Percentiles rank a stretch among this genome's conserved stretches.
These are phyloP conservation scores for Agraylea sexmaculata DNA, from an alignment of 1,140 invertebrate genomes.

Conservation along the genomic window DNA sequence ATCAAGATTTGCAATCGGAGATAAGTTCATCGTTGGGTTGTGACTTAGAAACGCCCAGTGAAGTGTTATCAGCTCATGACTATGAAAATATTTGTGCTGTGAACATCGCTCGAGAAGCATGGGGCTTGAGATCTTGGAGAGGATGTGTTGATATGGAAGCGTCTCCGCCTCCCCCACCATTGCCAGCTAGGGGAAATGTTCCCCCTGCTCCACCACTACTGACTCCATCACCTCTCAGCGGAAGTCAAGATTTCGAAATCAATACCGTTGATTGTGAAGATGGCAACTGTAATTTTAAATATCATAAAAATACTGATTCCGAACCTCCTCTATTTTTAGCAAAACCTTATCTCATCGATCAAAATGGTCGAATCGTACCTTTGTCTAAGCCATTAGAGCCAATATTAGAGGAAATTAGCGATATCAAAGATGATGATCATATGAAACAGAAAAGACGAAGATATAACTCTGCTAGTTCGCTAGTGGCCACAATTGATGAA, in stretches of 20 bases:
- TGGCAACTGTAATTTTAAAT: slow-evolving; percentile 16
- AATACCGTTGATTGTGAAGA: slow-evolving; percentile 39
- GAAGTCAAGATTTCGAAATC: slow-evolving; percentile 42
- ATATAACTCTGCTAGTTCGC: slow-evolving; percentile 41
- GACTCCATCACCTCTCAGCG: slow-evolving; percentile 31
- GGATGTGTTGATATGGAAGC: slow-evolving; percentile 54
- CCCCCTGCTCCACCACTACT: slow-evolving; percentile 34
- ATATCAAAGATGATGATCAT: slow-evolving; percentile 29
- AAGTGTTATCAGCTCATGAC: slow-evolving; percentile 50
- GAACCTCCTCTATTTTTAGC: slow-evolving; percentile 40
- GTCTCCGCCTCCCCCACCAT: slow-evolving; percentile 36
- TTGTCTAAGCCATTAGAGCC: slow-evolving; percentile 35
- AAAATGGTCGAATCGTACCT: slow-evolving; percentile 42
- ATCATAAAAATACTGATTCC: slow-evolving; percentile 19
- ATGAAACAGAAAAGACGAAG: slow-evolving; percentile 32
- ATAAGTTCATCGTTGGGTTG: slow-evolving; percentile 21
- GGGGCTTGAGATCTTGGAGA: slow-evolving; percentile 54
- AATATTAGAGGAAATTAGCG: slow-evolving; percentile 47
- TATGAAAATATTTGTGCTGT: slow-evolving; percentile 57
- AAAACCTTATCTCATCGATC: slow-evolving; percentile 44
- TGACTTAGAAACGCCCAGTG: slow-evolving; percentile 44
- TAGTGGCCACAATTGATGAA: slow-evolving; percentile 52
- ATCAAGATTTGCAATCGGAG: slow-evolving; percentile 20
- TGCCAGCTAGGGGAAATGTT: slow-evolving; percentile 31
- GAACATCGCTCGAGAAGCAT: slow-evolving; percentile 51